Percentiles rank a stretch among this genome's conserved stretches.
phyloP scores from a whole-genome alignment of 2,113 vertebrate genomes.

The Rattus rattus region DNA sequence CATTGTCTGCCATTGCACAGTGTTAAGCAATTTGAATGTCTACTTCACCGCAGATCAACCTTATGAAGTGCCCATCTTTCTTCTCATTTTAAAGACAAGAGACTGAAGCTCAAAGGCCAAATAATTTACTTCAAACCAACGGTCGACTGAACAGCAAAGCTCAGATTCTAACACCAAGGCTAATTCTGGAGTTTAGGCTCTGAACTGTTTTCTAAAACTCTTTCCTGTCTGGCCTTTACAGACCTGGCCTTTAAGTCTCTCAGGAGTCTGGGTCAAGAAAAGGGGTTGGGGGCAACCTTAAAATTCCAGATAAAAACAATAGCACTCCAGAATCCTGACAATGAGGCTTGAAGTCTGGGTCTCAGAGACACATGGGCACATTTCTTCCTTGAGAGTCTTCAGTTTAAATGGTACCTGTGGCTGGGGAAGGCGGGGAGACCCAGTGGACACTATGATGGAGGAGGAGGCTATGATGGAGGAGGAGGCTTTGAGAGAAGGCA shows the following conservation, averaged over 20 bases:
- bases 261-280: background rate
- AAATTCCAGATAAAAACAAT: background rate
- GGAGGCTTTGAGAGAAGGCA: background rate
- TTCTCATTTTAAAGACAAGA: conserved; percentile 14
- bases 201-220: background rate
- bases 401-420: background rate
- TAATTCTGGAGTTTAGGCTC: background rate
- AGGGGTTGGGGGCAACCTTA: background rate
- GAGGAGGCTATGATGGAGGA: background rate
- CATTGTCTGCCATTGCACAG: background rate
- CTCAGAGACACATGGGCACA: background rate
- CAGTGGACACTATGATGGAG: background rate
- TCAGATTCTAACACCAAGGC: background rate
- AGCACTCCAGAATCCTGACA: background rate
- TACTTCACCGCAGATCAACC: background rate
- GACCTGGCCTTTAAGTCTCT: background rate
- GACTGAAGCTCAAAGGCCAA: background rate
- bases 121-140: background rate
- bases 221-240: background rate
- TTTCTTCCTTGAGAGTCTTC: background rate
- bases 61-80: background rate
- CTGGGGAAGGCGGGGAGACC: background rate
- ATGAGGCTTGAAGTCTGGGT: background rate
- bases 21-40: background rate
- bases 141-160: background rate